Conservation (phyloP, 2,888 invertebrate species). For the Halictus quadricinctus region DNA sequence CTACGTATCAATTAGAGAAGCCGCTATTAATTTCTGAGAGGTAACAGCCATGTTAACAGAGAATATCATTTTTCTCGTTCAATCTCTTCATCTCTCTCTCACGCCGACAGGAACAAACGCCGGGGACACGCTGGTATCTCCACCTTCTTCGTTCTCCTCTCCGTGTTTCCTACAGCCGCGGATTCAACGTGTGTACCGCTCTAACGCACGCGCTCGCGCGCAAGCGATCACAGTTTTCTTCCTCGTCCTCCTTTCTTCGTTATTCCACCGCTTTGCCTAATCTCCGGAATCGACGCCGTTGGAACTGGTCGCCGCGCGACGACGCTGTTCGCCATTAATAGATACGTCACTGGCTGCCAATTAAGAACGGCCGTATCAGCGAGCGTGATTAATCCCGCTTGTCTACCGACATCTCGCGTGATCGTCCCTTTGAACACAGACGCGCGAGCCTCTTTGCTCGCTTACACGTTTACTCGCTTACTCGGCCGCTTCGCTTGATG, state of each 20-base stretch:
- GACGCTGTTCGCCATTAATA: constrained; percentile 73
- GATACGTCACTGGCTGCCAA: constrained; percentile 77
- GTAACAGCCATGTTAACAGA: constrained; percentile 75
- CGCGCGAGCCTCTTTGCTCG: not conserved
- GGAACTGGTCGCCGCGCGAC: constrained; percentile 37
- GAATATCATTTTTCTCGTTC: constrained; percentile 75
- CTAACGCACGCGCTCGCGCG: not conserved
- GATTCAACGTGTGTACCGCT: constrained; percentile 6
- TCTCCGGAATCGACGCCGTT: constrained; percentile 69
- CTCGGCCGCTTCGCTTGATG: not conserved
- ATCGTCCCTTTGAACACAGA: constrained; percentile 50
- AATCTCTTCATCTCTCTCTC: constrained; percentile 63
- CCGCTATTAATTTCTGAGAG: constrained; percentile 76
- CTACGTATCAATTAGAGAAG: constrained; percentile 78
- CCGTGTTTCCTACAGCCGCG: constrained; percentile 1
- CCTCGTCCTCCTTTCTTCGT: constrained; percentile 18
- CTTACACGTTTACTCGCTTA: constrained; percentile 5
- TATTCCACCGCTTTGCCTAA: constrained; percentile 63
- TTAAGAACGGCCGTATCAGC: constrained; percentile 74
- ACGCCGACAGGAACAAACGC: constrained; percentile 19
- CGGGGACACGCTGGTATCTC: constrained; percentile 12
- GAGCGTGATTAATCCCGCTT: constrained; percentile 75
- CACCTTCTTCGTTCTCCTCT: constrained; percentile 1
- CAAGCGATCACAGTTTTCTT: constrained; percentile 3
- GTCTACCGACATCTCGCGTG: constrained; percentile 59